Conservation (phyloP, 1,140 invertebrate species). For the Drosophila yakuba region DNA sequence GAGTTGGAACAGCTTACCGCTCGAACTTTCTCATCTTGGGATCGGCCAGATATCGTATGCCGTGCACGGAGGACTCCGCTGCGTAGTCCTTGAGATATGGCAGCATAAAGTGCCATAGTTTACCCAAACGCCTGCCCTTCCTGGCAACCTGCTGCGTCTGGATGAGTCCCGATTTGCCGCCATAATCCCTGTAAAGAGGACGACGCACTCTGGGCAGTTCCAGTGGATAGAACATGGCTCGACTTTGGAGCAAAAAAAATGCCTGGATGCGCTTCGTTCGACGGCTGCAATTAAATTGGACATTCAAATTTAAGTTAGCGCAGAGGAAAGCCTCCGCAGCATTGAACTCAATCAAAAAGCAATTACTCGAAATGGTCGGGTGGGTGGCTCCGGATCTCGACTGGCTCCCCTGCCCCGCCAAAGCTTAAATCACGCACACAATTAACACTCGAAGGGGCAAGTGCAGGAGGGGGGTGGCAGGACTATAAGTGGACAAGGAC, state of each 20-base stretch:
- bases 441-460: slow-evolving; percentile 67
- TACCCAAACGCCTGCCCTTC: background rate
- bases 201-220: slow-evolving; percentile 55
- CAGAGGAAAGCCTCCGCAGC: slow-evolving; percentile 41
- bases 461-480: background rate
- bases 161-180: slow-evolving; percentile 4
- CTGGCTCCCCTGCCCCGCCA: slow-evolving; percentile 2
- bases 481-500: slow-evolving; percentile 54
- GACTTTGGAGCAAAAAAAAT: background rate
- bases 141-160: background rate
- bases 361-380: slow-evolving; percentile 64
- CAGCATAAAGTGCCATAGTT: slow-evolving; percentile 7
- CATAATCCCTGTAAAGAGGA: slow-evolving; percentile 34
- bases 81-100: slow-evolving; percentile 70
- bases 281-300: slow-evolving; percentile 37
- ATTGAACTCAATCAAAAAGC: slow-evolving; percentile 80
- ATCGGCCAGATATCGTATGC: slow-evolving; percentile 68
- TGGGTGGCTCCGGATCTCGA: slow-evolving; percentile 14
- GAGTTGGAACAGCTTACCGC: slow-evolving; percentile 34
- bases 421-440: slow-evolving; percentile 81
- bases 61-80: slow-evolving; percentile 61
- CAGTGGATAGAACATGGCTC: slow-evolving; percentile 60
- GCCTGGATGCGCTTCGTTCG: slow-evolving; percentile 9
- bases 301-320: slow-evolving; percentile 56
- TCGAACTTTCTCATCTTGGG: slow-evolving; percentile 62